phyloP scores from a whole-genome alignment of 2,888 invertebrate species.

The Drosophila gaucha region DNA sequence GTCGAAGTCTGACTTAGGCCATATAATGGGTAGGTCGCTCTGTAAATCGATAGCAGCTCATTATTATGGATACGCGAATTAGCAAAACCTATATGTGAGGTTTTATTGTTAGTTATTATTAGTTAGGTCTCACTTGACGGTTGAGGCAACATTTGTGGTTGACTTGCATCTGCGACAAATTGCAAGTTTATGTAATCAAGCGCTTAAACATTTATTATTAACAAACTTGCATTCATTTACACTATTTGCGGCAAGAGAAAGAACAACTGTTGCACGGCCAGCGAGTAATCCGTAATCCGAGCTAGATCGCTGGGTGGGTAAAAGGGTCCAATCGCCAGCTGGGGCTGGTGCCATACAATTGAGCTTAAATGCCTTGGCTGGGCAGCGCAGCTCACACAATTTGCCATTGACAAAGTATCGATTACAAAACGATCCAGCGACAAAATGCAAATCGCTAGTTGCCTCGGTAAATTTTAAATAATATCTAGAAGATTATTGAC shows the following conservation, averaged over 20 bases:
- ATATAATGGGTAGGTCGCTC: constrained; percentile 55
- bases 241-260: constrained; percentile 59
- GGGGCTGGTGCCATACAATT: constrained; percentile 57
- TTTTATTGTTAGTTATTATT: constrained; percentile 51
- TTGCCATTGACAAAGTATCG: constrained; percentile 37
- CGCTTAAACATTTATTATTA: constrained; percentile 79
- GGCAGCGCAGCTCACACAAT: constrained; percentile 44
- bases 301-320: constrained; percentile 38
- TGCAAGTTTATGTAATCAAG: constrained; percentile 75
- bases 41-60: constrained; percentile 78
- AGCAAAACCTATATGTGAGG: constrained; percentile 1
- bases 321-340: constrained; percentile 23
- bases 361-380: constrained; percentile 72
- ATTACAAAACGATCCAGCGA: constrained; percentile 43
- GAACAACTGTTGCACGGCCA: background rate
- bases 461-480: background rate
- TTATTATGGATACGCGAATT: constrained; percentile 44
- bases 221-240: constrained; percentile 75
- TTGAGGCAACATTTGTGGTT: constrained; percentile 62
- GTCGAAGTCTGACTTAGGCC: constrained; percentile 15
- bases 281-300: constrained; percentile 40
- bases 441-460: constrained; percentile 9
- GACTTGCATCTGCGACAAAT: constrained; percentile 55
- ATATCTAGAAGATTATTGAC: too few relatives aligned
- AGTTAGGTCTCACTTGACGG: constrained; percentile 60